These are phyloP conservation scores for Scaptomyza parva DNA, from an alignment of 2,888 invertebrate genomes.

Conservation along the genomic window DNA sequence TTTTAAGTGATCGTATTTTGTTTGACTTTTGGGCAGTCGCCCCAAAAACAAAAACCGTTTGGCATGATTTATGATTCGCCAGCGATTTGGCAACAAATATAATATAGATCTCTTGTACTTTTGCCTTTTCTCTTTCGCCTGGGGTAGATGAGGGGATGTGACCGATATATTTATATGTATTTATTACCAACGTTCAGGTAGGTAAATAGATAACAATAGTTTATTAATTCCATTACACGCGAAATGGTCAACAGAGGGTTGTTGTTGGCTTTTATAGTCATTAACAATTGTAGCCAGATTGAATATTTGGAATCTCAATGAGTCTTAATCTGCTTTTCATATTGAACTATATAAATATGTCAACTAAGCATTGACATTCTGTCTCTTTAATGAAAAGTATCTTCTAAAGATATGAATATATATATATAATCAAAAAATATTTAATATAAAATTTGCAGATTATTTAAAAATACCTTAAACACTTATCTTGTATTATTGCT, in stretches of 20 bases:
- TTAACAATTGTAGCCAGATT: constrained; percentile 17
- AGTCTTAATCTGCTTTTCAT: too few species aligned
- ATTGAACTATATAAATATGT: too few species aligned
- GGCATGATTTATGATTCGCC: constrained; percentile 72
- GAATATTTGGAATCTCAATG: too few species aligned
- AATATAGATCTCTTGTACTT: constrained; percentile 17
- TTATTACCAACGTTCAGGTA: constrained; percentile 42
- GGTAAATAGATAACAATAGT: constrained; percentile 42
- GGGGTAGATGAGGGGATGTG: constrained; percentile 50
- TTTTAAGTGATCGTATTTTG: constrained; percentile 80
- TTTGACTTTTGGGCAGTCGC: constrained; percentile 72
- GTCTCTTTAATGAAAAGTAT: too few species aligned
- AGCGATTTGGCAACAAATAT: constrained; percentile 58
- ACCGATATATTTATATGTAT: constrained; percentile 41
- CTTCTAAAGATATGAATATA: too few species aligned
- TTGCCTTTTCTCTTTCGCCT: background rate
- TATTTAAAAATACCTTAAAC: too few species aligned
- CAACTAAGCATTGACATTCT: too few species aligned
- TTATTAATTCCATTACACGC: constrained; percentile 47
- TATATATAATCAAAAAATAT: too few species aligned
- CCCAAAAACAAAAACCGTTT: constrained; percentile 64
- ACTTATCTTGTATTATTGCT: too few species aligned
- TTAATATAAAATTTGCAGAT: too few species aligned
- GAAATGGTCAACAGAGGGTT: constrained; percentile 41
- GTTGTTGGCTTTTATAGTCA: constrained; percentile 22